phyloP scores from a whole-genome alignment of 2,888 invertebrate species.

The Toxonevra muliebris region DNA sequence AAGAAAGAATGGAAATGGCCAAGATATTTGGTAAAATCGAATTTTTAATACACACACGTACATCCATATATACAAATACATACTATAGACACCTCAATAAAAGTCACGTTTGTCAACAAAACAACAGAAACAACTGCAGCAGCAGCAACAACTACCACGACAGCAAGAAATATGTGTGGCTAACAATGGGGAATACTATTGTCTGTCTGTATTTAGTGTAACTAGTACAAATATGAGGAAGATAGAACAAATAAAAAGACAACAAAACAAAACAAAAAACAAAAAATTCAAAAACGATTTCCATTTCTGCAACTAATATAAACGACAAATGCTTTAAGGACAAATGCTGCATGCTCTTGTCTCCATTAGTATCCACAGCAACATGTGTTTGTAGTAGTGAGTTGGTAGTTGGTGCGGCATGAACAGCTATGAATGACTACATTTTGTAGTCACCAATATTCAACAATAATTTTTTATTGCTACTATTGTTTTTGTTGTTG shows the following conservation, averaged over 20 bases:
- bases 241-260: too few species aligned
- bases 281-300: conserved; percentile 55
- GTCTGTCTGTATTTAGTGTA: too few species aligned
- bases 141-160: conserved; percentile 45
- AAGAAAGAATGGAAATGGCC: too few species aligned
- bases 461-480: too few species aligned
- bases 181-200: conserved; percentile 20
- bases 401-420: too few species aligned
- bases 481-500: too few species aligned
- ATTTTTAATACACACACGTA: neutral
- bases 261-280: conserved; percentile 27
- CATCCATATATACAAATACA: neutral
- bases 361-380: too few species aligned
- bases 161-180: conserved; percentile 44
- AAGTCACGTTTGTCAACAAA: conserved; percentile 41
- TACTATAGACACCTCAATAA: neutral
- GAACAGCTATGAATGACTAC: too few species aligned
- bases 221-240: too few species aligned
- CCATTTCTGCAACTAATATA: conserved; percentile 56
- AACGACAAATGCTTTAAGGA: conserved; percentile 46
- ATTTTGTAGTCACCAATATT: too few species aligned
- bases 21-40: neutral
- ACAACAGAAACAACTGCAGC: conserved; percentile 43
- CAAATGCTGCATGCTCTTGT: too few species aligned
- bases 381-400: too few species aligned